These are phyloP conservation scores for Macrocentrus cingulum DNA, from an alignment of 1,140 invertebrate genomes.

Conservation along the genomic window DNA sequence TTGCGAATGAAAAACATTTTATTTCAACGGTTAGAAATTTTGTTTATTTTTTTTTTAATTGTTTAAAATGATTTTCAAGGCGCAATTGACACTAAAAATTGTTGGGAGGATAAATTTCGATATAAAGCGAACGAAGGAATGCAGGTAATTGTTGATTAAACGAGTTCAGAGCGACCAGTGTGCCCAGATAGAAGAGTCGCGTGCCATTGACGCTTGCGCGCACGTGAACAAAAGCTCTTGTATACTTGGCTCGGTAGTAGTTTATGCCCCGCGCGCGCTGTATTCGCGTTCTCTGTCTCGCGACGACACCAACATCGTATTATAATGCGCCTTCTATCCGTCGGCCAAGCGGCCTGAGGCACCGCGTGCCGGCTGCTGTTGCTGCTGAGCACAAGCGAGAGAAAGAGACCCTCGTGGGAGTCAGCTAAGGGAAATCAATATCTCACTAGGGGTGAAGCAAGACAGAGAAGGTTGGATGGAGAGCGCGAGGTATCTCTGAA, in stretches of 20 bases:
- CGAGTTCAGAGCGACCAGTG: slow-evolving; percentile 2
- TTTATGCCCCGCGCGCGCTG: too few species aligned
- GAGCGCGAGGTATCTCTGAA: neutral
- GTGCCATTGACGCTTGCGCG: slow-evolving; percentile 10
- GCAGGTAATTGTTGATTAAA: too few species aligned
- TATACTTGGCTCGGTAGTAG: too few species aligned
- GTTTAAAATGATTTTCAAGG: too few species aligned
- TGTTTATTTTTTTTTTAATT: too few species aligned
- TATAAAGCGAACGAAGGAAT: too few species aligned
- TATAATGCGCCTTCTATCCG: slow-evolving; percentile 15
- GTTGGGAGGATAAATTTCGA: too few species aligned
- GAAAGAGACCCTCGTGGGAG: slow-evolving; percentile 53
- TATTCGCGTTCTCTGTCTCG: neutral
- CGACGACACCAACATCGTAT: slow-evolving; percentile 1
- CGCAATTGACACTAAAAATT: too few species aligned
- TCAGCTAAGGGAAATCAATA: slow-evolving; percentile 60
- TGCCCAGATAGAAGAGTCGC: slow-evolving; percentile 1
- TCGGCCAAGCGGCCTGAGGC: slow-evolving; percentile 24
- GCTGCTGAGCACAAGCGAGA: slow-evolving; percentile 6
- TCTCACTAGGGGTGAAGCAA: slow-evolving; percentile 54
- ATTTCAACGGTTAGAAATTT: too few species aligned
- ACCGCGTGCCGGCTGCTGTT: slow-evolving; percentile 20
- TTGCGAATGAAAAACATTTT: too few species aligned
- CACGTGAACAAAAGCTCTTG: slow-evolving; percentile 11
- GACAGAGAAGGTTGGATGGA: slow-evolving; percentile 6